These are phyloP conservation scores for Phylloscopus trochiloides DNA, from an alignment of 2,113 vertebrate species.

Conservation along the genomic window DNA sequence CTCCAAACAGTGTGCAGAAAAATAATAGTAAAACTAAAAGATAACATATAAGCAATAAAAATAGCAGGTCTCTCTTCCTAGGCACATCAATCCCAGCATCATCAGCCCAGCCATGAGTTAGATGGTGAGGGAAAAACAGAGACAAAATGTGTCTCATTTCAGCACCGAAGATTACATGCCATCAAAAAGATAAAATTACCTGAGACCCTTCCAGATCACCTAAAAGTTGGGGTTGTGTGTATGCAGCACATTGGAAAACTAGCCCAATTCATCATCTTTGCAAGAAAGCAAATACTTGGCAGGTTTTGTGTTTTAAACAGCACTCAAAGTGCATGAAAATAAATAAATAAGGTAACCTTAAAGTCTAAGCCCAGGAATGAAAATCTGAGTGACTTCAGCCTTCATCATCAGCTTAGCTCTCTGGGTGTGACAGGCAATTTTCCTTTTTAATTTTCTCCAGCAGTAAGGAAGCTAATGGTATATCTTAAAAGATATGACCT, in stretches of 20 bases:
- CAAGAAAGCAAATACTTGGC: constrained; percentile 22
- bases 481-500: constrained; percentile 59
- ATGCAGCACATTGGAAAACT: constrained; percentile 29
- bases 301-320: constrained; percentile 54
- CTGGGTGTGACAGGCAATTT: constrained; percentile 67
- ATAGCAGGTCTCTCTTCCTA: constrained; percentile 35
- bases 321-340: constrained; percentile 11
- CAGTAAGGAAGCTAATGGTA: constrained; percentile 56
- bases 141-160: constrained; percentile 50
- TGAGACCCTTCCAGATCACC: constrained; percentile 12
- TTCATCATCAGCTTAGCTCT: constrained; percentile 55
- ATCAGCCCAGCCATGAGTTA: constrained; percentile 15
- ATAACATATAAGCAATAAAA: constrained; percentile 60
- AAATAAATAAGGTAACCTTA: constrained; percentile 53
- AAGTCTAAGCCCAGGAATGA: constrained; percentile 33
- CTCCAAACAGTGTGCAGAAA: constrained; percentile 27
- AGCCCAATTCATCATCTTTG: constrained; percentile 37
- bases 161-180: constrained; percentile 57
- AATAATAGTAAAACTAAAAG: constrained; percentile 57
- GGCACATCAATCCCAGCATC: constrained; percentile 43
- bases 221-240: constrained; percentile 28
- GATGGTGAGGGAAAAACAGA: constrained; percentile 33
- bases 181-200: constrained; percentile 61
- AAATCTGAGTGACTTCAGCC: constrained; percentile 44
- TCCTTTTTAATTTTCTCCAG: constrained; percentile 66